Conservation (phyloP, 2,113 vertebrate genomes). For the Raja brachyura region DNA sequence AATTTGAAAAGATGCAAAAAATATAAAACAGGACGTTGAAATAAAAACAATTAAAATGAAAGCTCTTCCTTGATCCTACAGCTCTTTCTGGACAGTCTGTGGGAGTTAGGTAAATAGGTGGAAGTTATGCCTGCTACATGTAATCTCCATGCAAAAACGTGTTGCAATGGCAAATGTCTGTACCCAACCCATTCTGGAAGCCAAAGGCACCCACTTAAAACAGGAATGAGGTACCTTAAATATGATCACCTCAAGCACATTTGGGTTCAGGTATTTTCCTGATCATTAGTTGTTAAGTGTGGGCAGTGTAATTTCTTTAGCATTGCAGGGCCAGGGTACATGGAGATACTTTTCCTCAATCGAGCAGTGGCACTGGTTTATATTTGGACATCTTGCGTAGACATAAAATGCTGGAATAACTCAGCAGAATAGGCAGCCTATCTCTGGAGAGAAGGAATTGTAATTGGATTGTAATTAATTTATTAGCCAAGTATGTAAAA, state of each 20-base stretch:
- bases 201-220: neutral
- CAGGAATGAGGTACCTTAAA: neutral
- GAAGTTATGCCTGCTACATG: neutral
- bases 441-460: too few species aligned
- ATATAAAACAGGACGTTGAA: neutral
- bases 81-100: neutral
- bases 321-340: neutral
- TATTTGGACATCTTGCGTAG: too few species aligned
- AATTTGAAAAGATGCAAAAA: too few species aligned
- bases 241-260: neutral
- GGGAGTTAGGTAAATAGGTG: neutral
- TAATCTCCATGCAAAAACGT: neutral
- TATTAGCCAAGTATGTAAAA: too few species aligned
- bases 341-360: neutral
- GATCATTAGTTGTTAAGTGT: neutral
- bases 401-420: too few species aligned
- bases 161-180: neutral
- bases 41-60: neutral
- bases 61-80: neutral
- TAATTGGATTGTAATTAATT: too few species aligned
- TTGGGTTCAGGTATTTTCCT: neutral
- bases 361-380: neutral
- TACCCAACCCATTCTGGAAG: neutral
- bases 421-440: too few species aligned
- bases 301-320: neutral